phyloP scores from a whole-genome alignment of 2,113 vertebrate species.

The Cololabis saira region DNA sequence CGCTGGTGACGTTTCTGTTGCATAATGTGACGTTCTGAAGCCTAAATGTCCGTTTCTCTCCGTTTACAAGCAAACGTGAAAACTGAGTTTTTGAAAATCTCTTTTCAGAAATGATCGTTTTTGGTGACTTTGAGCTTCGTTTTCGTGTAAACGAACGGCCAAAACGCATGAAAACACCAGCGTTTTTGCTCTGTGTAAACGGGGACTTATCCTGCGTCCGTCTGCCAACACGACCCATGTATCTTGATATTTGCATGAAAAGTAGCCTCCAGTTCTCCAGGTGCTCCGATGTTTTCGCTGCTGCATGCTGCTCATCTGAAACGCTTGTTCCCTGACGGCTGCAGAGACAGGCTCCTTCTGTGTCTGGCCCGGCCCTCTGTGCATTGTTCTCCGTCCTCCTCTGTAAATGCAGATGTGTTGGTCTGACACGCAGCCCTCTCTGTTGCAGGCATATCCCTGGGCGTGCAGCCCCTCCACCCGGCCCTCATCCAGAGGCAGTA shows the following conservation, averaged over 20 bases:
- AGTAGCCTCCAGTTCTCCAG: not conserved
- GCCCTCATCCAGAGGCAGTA: slow-evolving; percentile 95
- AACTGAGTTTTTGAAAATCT: too few relatives aligned
- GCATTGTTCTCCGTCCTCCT: slow-evolving; percentile 76
- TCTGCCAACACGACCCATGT: not conserved
- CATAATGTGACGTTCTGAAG: too few relatives aligned
- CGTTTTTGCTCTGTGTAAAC: too few relatives aligned
- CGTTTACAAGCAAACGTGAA: too few relatives aligned
- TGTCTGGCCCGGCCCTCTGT: slow-evolving; percentile 69
- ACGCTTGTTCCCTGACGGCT: slow-evolving; percentile 36
- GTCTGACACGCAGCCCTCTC: slow-evolving; percentile 70
- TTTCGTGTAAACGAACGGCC: too few relatives aligned
- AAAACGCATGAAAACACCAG: too few relatives aligned
- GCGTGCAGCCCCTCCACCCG: slow-evolving; percentile 94
- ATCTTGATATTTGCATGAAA: not conserved
- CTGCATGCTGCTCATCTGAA: slow-evolving; percentile 35
- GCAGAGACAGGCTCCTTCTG: slow-evolving; percentile 58
- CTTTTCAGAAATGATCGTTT: too few relatives aligned
- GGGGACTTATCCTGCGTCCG: not conserved
- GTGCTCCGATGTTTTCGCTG: slow-evolving; percentile 18
- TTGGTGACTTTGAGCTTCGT: too few relatives aligned
- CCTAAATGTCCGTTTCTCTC: too few relatives aligned
- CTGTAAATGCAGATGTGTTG: slow-evolving; percentile 80
- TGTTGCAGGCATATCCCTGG: slow-evolving; percentile 90
- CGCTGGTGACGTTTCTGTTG: too few relatives aligned